Percentiles rank a stretch among this genome's conserved stretches.
These are phyloP conservation scores for Phaethornis superciliosus DNA, from an alignment of 2,113 vertebrate species.

Conservation along the genomic window DNA sequence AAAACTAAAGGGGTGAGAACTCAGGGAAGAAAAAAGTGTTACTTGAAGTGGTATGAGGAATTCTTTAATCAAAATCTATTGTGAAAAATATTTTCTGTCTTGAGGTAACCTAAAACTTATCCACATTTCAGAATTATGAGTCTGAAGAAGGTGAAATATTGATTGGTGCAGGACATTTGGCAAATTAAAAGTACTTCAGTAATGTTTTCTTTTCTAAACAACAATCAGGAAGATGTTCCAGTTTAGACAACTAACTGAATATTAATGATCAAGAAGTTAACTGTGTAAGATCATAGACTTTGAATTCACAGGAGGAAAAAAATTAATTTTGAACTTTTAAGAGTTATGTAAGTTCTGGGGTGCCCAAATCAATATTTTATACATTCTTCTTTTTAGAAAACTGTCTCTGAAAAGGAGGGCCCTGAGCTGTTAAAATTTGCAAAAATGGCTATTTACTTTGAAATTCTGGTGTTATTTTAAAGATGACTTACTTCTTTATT, in stretches of 20 bases:
- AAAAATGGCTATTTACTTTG: background rate
- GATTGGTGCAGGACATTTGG: background rate
- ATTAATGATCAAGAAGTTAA: background rate
- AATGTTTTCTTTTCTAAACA: background rate
- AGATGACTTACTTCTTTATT: background rate
- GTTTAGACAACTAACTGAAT: background rate
- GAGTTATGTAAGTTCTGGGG: background rate
- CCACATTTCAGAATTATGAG: background rate
- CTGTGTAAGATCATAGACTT: background rate
- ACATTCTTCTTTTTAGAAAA: background rate
- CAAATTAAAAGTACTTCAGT: background rate
- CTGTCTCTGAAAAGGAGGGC: background rate
- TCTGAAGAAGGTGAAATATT: background rate
- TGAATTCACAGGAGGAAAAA: background rate
- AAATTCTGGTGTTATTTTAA: background rate
- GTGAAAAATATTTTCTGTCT: background rate
- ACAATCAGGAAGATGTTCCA: background rate
- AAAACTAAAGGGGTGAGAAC: rapidly evolving
- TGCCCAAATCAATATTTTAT: background rate
- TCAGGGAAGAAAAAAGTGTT: background rate
- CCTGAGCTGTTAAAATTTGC: background rate
- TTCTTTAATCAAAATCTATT: background rate
- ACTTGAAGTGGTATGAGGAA: background rate
- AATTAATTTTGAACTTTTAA: background rate
- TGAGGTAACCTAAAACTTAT: background rate